Conservation (phyloP, 2,888 invertebrate genomes). For the Harpalus rufipes region DNA sequence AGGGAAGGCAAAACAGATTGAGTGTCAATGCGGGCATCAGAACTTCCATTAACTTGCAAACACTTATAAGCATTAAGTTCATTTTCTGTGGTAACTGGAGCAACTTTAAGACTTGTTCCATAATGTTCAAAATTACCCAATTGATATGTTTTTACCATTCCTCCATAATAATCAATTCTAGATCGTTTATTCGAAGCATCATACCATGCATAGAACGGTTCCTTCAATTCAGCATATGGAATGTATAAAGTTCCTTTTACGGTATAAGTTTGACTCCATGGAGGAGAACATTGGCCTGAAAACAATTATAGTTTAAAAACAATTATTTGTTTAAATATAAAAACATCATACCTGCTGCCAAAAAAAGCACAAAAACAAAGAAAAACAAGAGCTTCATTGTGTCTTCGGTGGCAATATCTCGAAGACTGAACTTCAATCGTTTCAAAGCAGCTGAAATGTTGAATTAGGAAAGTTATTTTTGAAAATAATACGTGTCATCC, state of each 20-base stretch:
- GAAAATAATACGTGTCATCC: slow-evolving; percentile 57
- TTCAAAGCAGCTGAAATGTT: slow-evolving; percentile 49
- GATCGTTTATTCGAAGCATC: slow-evolving; percentile 87
- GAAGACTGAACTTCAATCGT: slow-evolving; percentile 57
- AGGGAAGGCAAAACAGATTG: slow-evolving; percentile 92
- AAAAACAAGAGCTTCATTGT: slow-evolving; percentile 45
- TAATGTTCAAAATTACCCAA: slow-evolving; percentile 81
- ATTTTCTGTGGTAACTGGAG: slow-evolving; percentile 89
- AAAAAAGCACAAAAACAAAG: slow-evolving; percentile 36
- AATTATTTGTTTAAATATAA: not conserved
- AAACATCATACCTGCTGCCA: slow-evolving; percentile 50
- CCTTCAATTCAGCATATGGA: slow-evolving; percentile 95
- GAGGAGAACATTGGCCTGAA: slow-evolving; percentile 76
- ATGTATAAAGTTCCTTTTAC: slow-evolving; percentile 89
- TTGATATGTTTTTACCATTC: slow-evolving; percentile 96
- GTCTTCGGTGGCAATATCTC: slow-evolving; percentile 28
- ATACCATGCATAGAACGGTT: slow-evolving; percentile 94
- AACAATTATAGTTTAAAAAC: slow-evolving; percentile 1
- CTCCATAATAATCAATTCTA: slow-evolving; percentile 96
- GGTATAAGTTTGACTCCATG: slow-evolving; percentile 86
- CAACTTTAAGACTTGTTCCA: slow-evolving; percentile 89
- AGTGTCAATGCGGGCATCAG: slow-evolving; percentile 80
- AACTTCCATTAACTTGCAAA: slow-evolving; percentile 89
- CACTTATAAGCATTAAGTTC: slow-evolving; percentile 87
- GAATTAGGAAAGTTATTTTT: slow-evolving; percentile 39